These are phyloP conservation scores for Sciaenops ocellatus DNA, from an alignment of 2,797 vertebrate species.

Conservation along the genomic window DNA sequence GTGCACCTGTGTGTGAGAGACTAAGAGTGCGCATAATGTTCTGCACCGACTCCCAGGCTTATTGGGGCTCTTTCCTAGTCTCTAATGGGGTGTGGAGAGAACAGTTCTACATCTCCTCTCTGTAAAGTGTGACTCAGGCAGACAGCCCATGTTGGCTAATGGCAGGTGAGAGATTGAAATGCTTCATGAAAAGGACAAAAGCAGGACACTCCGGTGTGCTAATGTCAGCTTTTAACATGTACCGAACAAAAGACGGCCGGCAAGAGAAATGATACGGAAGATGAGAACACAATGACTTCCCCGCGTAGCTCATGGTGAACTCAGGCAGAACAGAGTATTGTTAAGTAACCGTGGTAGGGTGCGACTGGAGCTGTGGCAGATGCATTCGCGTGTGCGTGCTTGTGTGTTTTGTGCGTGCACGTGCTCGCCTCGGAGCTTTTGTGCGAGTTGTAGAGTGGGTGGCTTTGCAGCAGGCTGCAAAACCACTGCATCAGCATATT, in stretches of 20 bases:
- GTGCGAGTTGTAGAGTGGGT: slow-evolving; percentile 61
- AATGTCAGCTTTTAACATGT: slow-evolving; percentile 74
- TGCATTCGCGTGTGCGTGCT: slow-evolving; percentile 19
- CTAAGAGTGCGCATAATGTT: slow-evolving; percentile 40
- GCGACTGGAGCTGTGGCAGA: slow-evolving; percentile 32
- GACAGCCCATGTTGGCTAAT: slow-evolving; percentile 73
- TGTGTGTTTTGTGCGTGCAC: slow-evolving; percentile 35
- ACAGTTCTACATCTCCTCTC: slow-evolving; percentile 63
- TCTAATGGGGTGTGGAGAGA: slow-evolving; percentile 79
- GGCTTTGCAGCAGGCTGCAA: slow-evolving; percentile 66
- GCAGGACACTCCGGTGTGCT: slow-evolving; percentile 56
- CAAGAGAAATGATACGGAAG: slow-evolving; percentile 62
- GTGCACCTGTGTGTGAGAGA: slow-evolving; percentile 42
- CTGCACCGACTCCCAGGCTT: slow-evolving; percentile 61
- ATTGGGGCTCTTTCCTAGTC: slow-evolving; percentile 60
- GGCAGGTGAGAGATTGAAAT: slow-evolving; percentile 80
- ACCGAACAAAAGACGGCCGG: slow-evolving; percentile 55
- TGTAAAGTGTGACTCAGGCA: slow-evolving; percentile 75
- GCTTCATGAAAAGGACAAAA: slow-evolving; percentile 75
- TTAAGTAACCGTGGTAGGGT: slow-evolving; percentile 41
- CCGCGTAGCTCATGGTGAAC: slow-evolving; percentile 62
- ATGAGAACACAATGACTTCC: slow-evolving; percentile 62
- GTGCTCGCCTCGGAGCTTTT: slow-evolving; percentile 56
- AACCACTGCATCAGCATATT: slow-evolving; percentile 78
- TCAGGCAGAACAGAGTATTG: slow-evolving; percentile 50